These are phyloP conservation scores for Epizoanthus fatuus DNA, from an alignment of 92 coral and sea anemone genomes.

Conservation along the genomic window DNA sequence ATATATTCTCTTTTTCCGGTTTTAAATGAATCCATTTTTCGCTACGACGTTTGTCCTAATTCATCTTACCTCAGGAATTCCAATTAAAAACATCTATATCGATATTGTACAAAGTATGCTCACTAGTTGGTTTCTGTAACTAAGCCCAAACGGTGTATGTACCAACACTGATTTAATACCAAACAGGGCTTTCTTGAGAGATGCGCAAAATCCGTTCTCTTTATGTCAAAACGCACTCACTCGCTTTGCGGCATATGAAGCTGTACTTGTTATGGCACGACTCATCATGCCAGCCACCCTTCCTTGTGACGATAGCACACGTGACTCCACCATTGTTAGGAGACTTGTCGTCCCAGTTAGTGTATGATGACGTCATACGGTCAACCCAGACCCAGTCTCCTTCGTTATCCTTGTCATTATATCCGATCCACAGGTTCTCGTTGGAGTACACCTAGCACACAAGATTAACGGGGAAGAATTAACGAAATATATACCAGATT, in stretches of 20 bases:
- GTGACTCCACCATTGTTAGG: slow-evolving; percentile 98
- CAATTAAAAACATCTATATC: no score
- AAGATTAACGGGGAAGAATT: no score
- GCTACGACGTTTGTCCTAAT: no score
- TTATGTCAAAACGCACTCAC: slow-evolving; percentile 52
- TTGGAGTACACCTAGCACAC: slow-evolving; percentile 85
- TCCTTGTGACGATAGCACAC: slow-evolving; percentile 93
- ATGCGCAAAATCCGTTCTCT: no score
- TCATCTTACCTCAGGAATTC: no score
- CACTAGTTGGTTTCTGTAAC: not conserved
- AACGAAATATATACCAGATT: not conserved
- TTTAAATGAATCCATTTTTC: no score
- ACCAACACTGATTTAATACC: no score
- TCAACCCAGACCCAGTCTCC: slow-evolving; percentile 99
- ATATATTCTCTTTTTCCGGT: no score
- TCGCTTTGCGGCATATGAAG: slow-evolving; percentile 94
- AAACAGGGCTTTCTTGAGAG: no score
- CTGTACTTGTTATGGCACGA: slow-evolving; percentile 85
- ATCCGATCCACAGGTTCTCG: slow-evolving; percentile 95
- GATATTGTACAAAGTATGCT: not conserved
- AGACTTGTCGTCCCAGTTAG: slow-evolving; percentile 99
- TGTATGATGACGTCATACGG: slow-evolving; percentile 94
- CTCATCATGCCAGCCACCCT: slow-evolving; percentile 97
- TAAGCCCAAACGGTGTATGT: no score
- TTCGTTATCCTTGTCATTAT: slow-evolving; percentile 97